These are phyloP conservation scores for Reticulitermes speratus DNA, from an alignment of 1,140 invertebrate genomes.

Conservation along the genomic window DNA sequence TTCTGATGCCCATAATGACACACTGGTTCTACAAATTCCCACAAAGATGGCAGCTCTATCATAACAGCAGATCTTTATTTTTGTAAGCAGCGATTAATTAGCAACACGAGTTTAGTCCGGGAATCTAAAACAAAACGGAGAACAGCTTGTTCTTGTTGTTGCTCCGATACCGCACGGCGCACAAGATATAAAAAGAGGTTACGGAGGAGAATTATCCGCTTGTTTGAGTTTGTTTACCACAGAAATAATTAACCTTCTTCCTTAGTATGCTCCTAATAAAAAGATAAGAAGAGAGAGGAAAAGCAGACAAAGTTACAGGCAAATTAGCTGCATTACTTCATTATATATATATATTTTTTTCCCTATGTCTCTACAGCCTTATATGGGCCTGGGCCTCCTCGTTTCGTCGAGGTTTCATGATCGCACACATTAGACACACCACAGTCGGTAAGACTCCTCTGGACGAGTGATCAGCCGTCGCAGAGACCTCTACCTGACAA, in stretches of 20 bases:
- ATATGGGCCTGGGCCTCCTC: too few relatives aligned
- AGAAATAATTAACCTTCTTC: not conserved
- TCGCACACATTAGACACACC: too few relatives aligned
- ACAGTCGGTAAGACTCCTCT: too few relatives aligned
- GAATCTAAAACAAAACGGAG: not conserved
- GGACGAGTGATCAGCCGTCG: too few relatives aligned
- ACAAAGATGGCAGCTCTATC: not conserved
- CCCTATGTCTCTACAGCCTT: too few relatives aligned
- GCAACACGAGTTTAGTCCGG: not conserved
- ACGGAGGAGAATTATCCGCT: not conserved
- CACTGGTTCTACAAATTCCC: not conserved
- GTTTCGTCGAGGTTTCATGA: too few relatives aligned
- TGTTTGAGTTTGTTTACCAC: slow-evolving; percentile 6
- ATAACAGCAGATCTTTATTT: not conserved
- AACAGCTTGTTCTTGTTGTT: not conserved
- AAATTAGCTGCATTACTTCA: not conserved
- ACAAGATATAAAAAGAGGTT: not conserved
- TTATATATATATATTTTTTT: too few relatives aligned
- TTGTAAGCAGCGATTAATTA: not conserved
- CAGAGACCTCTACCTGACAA: too few relatives aligned
- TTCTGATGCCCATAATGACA: not conserved
- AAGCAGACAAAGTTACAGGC: not conserved
- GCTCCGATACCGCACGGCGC: not conserved
- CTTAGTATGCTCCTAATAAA: not conserved
- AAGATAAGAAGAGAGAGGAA: not conserved